Evolutionary conservation across 2,888 invertebrate species (phyloP).

Genomic region (Drosophila kuntzei): DNA sequence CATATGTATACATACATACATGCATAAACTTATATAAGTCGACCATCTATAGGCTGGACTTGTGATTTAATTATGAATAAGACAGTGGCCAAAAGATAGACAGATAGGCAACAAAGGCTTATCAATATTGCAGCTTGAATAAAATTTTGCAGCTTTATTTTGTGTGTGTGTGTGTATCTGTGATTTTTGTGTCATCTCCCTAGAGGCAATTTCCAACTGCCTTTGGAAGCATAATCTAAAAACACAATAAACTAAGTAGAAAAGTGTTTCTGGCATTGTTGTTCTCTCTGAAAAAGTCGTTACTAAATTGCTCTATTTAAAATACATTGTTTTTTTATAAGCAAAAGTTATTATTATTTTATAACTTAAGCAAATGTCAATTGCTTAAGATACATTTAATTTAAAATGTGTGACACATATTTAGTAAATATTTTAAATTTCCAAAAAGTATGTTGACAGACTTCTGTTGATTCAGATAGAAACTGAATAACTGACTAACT

Average conservation of each 20-base stretch:
- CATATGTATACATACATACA: slow-evolving; percentile 5
- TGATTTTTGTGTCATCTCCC: slow-evolving; percentile 55
- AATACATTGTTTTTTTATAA: not conserved
- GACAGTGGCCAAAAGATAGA: slow-evolving; percentile 1
- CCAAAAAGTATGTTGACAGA: too few species aligned
- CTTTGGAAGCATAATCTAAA: slow-evolving; percentile 31
- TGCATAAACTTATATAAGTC: slow-evolving; percentile 2
- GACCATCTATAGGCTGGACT: slow-evolving; percentile 2
- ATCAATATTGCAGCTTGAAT: slow-evolving; percentile 53
- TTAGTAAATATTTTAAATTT: not conserved
- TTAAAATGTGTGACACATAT: not conserved
- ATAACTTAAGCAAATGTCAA: slow-evolving; percentile 3
- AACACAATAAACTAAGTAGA: slow-evolving; percentile 32
- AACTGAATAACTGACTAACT: too few species aligned
- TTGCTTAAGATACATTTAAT: not conserved
- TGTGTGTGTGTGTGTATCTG: slow-evolving; percentile 10
- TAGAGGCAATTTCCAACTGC: slow-evolving; percentile 19
- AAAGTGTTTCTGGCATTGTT: slow-evolving; percentile 14
- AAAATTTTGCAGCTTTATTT: slow-evolving; percentile 29
- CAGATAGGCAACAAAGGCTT: slow-evolving; percentile 41
- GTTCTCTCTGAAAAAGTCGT: slow-evolving; percentile 7
- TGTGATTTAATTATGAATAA: slow-evolving; percentile 43
- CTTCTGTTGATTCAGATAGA: too few species aligned
- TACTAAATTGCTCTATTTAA: not conserved
- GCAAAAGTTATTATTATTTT: not conserved